Percentiles rank a stretch among this genome's conserved stretches.
Evolutionary conservation across 2,888 invertebrate species (phyloP).

Genomic region (Thera britannica): DNA sequence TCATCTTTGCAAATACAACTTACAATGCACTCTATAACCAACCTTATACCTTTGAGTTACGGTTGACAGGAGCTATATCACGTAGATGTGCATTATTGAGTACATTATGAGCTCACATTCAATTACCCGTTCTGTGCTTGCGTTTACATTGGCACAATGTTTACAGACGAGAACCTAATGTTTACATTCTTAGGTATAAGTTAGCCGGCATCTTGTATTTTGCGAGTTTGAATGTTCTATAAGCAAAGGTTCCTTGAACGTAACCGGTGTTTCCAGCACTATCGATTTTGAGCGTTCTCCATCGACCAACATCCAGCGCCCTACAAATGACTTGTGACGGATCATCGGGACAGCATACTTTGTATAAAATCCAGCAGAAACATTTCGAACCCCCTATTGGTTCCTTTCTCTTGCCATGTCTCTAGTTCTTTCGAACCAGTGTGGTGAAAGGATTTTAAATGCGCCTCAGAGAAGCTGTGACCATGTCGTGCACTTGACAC

Average conservation of each 20-base stretch:
- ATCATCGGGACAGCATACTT: no score
- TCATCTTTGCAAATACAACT: conserved; percentile 56
- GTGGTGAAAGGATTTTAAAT: no score
- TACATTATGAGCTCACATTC: conserved; percentile 61
- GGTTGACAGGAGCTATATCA: conserved; percentile 44
- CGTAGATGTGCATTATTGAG: conserved; percentile 53
- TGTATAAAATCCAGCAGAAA: no score
- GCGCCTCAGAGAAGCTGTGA: no score
- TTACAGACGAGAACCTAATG: conserved; percentile 38
- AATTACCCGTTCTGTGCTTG: conserved; percentile 60
- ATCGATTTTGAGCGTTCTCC: no score
- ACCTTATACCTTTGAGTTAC: conserved; percentile 35
- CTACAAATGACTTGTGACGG: no score
- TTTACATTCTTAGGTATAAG: neutral
- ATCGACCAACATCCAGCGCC: no score
- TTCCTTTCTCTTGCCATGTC: no score
- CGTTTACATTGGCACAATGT: conserved; percentile 45
- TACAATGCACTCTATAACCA: conserved; percentile 29
- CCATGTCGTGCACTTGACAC: no score
- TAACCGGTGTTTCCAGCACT: no score
- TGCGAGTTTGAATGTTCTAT: neutral
- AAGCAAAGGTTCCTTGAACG: neutral
- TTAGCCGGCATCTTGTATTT: neutral
- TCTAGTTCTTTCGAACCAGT: no score
- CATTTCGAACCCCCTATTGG: no score